Percentiles rank a stretch among this genome's conserved stretches.
Conservation (phyloP, 64 coral and sea anemone genomes). For the Pachyseris speciosa region DNA sequence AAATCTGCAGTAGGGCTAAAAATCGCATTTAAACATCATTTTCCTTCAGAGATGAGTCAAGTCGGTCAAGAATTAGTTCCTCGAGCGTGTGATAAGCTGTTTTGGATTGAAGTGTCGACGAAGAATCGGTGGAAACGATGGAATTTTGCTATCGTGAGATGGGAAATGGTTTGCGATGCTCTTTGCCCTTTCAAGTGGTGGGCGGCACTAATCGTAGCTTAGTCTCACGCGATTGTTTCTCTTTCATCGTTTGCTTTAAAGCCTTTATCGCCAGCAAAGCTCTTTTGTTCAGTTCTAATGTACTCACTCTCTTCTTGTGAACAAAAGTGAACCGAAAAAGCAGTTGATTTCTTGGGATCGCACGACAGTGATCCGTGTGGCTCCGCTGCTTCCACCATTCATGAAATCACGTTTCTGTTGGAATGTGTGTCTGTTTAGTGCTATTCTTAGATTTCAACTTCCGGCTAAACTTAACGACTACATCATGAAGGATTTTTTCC, state of each 20-base stretch:
- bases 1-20: background rate
- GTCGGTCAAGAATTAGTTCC: background rate
- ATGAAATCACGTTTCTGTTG: background rate
- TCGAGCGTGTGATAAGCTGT: background rate
- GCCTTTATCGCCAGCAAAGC: background rate
- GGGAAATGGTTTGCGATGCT: background rate
- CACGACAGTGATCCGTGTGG: no score
- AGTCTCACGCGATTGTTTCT: conserved; percentile 24
- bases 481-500: no score
- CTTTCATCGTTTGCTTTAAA: background rate
- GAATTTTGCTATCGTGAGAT: conserved; percentile 17
- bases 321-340: background rate
- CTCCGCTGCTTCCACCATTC: no score
- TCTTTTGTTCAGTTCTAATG: background rate
- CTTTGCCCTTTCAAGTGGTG: conserved; percentile 9
- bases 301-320: no score
- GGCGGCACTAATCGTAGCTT: background rate
- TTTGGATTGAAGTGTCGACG: background rate
- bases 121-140: background rate
- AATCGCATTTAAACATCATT: background rate
- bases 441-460: background rate
- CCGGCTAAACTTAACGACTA: background rate
- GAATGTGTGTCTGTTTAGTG: background rate
- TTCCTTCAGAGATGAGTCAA: background rate
- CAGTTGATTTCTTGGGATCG: background rate